Conservation (phyloP, 2,888 invertebrate genomes). For the Drosophila eohydei region DNA sequence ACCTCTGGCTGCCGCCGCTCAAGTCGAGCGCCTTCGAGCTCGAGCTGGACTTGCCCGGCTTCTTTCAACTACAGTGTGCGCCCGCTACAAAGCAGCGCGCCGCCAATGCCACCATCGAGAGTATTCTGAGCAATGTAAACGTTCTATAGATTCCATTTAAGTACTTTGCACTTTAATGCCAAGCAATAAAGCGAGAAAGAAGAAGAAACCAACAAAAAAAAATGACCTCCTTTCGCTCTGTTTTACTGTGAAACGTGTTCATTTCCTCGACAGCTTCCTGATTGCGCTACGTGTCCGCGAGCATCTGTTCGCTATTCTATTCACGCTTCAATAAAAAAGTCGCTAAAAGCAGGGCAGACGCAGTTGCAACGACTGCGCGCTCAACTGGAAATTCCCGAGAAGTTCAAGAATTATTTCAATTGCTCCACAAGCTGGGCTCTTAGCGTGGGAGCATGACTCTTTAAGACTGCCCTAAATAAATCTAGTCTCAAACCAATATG, state of each 20-base stretch:
- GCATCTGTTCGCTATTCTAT: slow-evolving; percentile 1
- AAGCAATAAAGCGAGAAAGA: slow-evolving; percentile 50
- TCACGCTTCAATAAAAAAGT: slow-evolving; percentile 19
- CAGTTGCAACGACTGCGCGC: slow-evolving; percentile 1
- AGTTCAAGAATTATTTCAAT: not conserved
- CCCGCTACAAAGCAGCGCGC: slow-evolving; percentile 20
- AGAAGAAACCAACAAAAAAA: not conserved
- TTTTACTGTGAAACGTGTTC: slow-evolving; percentile 6
- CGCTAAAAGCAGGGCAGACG: not conserved
- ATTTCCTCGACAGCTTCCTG: slow-evolving; percentile 21
- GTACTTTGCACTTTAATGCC: slow-evolving; percentile 22
- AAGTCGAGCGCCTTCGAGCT: slow-evolving; percentile 66
- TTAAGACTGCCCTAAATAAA: no score
- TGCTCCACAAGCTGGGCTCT: no score
- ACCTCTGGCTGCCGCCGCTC: slow-evolving; percentile 83
- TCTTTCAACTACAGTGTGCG: slow-evolving; percentile 79
- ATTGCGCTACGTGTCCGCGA: slow-evolving; percentile 11
- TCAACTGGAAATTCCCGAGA: not conserved
- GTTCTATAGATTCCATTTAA: slow-evolving; percentile 49
- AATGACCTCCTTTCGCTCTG: not conserved
- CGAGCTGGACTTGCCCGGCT: slow-evolving; percentile 75
- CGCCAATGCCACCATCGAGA: slow-evolving; percentile 74
- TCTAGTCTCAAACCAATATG: not conserved
- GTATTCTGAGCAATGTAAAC: slow-evolving; percentile 77
- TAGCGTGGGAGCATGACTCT: no score